These are phyloP conservation scores for Anagrus nilaparvatae DNA, from an alignment of 1,140 invertebrate species.

Conservation along the genomic window DNA sequence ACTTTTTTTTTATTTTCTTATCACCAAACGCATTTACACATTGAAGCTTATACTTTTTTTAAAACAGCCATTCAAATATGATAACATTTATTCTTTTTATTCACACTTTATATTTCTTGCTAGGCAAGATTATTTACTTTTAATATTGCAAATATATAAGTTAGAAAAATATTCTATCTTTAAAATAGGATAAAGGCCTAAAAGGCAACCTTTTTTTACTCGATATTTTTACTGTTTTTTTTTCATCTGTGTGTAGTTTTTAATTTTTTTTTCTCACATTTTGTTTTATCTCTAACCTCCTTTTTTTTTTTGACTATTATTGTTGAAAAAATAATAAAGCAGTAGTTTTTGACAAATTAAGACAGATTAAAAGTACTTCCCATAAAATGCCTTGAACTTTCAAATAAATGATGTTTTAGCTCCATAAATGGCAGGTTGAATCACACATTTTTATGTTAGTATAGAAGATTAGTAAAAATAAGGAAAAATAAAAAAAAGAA, in stretches of 20 bases:
- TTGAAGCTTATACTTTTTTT: slow-evolving; percentile 13
- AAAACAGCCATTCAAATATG: slow-evolving; percentile 11
- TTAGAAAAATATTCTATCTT: slow-evolving; percentile 46
- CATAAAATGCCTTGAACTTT: too few relatives aligned
- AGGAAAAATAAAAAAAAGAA: slow-evolving; percentile 16
- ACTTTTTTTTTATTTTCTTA: slow-evolving; percentile 5
- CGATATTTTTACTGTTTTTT: slow-evolving; percentile 38
- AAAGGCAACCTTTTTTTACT: slow-evolving; percentile 41
- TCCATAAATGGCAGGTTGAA: too few relatives aligned
- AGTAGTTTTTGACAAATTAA: too few relatives aligned
- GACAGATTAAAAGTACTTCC: too few relatives aligned
- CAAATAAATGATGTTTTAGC: too few relatives aligned
- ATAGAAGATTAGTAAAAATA: too few relatives aligned
- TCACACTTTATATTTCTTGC: slow-evolving; percentile 27
- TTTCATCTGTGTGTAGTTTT: slow-evolving; percentile 15
- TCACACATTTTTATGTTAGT: too few relatives aligned
- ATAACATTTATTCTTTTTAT: slow-evolving; percentile 17
- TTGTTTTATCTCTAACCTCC: not conserved
- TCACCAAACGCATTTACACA: slow-evolving; percentile 19
- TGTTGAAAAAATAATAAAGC: too few relatives aligned
- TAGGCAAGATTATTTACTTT: slow-evolving; percentile 37
- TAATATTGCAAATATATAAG: slow-evolving; percentile 39
- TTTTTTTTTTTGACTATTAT: not conserved
- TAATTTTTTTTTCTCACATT: slow-evolving; percentile 1
- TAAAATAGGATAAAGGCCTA: slow-evolving; percentile 44